Conservation (phyloP, 2,113 vertebrate genomes). For the Hypanus sabinus region DNA sequence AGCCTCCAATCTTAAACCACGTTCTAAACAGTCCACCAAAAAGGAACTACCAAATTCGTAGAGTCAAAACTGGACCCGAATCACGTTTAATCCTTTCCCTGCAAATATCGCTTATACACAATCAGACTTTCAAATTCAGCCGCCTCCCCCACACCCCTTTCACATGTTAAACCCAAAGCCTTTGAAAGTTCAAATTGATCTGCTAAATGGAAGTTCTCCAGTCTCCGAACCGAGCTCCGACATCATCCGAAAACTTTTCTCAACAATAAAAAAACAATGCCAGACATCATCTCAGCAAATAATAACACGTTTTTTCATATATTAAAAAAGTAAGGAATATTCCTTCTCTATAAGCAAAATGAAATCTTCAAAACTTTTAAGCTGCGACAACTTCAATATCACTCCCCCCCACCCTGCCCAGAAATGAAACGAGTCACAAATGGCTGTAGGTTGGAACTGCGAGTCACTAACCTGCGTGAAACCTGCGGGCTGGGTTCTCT, state of each 20-base stretch:
- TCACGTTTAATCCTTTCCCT: background rate
- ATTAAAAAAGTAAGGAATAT: no score
- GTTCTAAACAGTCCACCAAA: background rate
- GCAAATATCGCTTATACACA: background rate
- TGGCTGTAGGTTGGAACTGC: no score
- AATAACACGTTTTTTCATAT: no score
- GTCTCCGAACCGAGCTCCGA: background rate
- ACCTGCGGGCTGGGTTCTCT: background rate
- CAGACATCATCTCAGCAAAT: no score
- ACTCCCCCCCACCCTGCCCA: background rate
- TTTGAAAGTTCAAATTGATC: background rate
- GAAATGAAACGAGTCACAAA: background rate
- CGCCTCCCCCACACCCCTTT: background rate
- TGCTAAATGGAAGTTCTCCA: background rate
- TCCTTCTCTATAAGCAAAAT: no score
- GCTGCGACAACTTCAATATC: background rate
- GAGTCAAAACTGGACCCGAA: background rate
- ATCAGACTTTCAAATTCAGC: background rate
- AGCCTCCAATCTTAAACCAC: background rate
- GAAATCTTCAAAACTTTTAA: background rate
- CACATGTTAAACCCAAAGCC: background rate
- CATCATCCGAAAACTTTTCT: background rate
- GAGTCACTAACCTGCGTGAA: constrained; percentile 8
- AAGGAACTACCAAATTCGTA: background rate
- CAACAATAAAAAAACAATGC: background rate